Base-by-base conservation (phyloP, 2,888 invertebrate species). In the Diplazon laetatorius region DNA sequence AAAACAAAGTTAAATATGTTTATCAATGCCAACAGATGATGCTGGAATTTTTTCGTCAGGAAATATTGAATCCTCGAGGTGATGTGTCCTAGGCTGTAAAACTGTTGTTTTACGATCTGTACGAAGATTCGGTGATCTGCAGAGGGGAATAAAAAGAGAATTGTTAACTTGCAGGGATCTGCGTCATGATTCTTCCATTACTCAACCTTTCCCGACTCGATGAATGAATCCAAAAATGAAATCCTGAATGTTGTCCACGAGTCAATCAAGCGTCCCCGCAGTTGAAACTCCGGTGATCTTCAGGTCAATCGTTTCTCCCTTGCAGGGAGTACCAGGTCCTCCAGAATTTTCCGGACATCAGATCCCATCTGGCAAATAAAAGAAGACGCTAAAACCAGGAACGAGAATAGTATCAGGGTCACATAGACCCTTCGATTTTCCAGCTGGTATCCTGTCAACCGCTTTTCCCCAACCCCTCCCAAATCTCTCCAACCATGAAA, bases 251-350 rank as follows among this genome's bases (percentile, higher is more conserved):
- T 70, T 76, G 69, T 76, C 69, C 70, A 10, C 20, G 50, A 63
- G 63, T 70, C 76, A 50, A 42, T 50, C 70, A n/a, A 62, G 39
- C 65, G 57, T 76, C 44, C 39, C 57, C 50, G n/a, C 37, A 8
- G 20, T n/a, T 12, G 25, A 50, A 57, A 39, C 30, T 55, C 9
- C 44, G 42, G n/a, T 35, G 55, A 69, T 62, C 55, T 35, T 75
- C 55, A 48, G 57, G 59, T 66, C 73, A 48, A 73, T 63, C 59
- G 69, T 76, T 59, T 70, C 48, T 42, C 69, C 63, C 63, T 57
- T 59, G 25, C 55, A 18, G 52, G n/a, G 35, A 20, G 52, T 69
- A 62, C 39, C 46, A 37, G 25, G 55, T 59, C 48, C 59, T 48
- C 16, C 39, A 35, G 48, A 59, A 30, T 25, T 25, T 60, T 16